A percentile compares a stretch with the other conserved stretches of the same genome.
phyloP scores from a whole-genome alignment of 2,888 invertebrate species.

The Boloria euphrosyne region DNA sequence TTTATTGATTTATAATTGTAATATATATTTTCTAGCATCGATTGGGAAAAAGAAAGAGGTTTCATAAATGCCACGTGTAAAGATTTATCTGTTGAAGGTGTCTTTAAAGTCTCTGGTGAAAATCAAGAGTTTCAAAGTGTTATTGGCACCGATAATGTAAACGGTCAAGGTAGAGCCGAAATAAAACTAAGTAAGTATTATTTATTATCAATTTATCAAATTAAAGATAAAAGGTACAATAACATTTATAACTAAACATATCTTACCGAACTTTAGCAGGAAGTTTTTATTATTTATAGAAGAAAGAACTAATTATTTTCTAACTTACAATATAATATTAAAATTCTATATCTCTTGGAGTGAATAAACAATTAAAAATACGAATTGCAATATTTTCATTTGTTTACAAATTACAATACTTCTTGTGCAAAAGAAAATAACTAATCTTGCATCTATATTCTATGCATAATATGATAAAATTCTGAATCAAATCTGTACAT shows the following conservation, averaged over 20 bases:
- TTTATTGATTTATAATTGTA: neutral
- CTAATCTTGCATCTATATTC: no score
- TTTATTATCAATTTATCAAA: neutral
- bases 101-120: slow-evolving; percentile 43
- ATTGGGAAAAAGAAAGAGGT: slow-evolving; percentile 7
- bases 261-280: no score
- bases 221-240: neutral
- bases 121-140: slow-evolving; percentile 45
- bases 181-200: slow-evolving; percentile 47
- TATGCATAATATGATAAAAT: no score
- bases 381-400: no score
- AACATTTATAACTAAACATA: neutral
- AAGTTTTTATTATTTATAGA: no score
- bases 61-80: slow-evolving; percentile 44
- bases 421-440: no score
- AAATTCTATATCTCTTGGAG: no score
- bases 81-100: slow-evolving; percentile 49
- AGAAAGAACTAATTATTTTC: no score
- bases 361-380: no score
- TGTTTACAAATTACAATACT: no score
- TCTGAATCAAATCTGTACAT: no score
- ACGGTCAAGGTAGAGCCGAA: slow-evolving; percentile 53
- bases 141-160: slow-evolving; percentile 44
- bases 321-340: no score
- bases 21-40: neutral